Evolutionary conservation across 2,888 invertebrate genomes (phyloP).

Genomic region (Trypoxylon attenuatum): DNA sequence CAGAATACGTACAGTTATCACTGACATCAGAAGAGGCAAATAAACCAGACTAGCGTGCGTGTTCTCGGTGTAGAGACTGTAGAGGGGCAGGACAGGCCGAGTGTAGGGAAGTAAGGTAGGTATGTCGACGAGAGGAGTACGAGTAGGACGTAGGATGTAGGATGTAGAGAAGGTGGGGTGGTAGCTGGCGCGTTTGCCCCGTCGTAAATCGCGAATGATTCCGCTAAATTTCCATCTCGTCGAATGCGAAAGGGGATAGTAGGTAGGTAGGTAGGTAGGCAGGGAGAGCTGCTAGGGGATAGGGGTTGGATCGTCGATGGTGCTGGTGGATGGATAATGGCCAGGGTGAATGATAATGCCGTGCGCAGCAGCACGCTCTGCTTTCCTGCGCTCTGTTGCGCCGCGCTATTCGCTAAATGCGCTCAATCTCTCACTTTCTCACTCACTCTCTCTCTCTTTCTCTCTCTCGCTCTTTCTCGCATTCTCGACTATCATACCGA

Average conservation of each 20-base stretch:
- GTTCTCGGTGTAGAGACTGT: conserved; percentile 23
- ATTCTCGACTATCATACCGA: background rate
- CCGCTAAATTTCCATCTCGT: conserved; percentile 64
- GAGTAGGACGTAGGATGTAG: no score
- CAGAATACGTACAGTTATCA: no score
- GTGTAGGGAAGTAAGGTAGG: conserved; percentile 34
- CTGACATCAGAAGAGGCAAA: no score
- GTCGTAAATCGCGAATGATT: conserved; percentile 63
- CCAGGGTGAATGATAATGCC: conserved; percentile 66
- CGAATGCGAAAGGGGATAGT: conserved; percentile 51
- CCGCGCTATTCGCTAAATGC: background rate
- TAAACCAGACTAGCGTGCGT: conserved; percentile 21
- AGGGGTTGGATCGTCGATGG: conserved; percentile 56
- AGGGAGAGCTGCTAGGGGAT: no score
- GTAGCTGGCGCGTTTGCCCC: conserved; percentile 42
- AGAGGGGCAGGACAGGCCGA: conserved; percentile 22
- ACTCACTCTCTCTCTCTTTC: background rate
- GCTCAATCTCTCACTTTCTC: background rate
- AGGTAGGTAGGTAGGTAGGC: conserved; percentile 18
- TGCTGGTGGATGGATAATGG: conserved; percentile 61
- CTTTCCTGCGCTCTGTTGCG: conserved; percentile 32
- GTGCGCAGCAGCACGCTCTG: conserved; percentile 47
- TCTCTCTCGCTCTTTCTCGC: background rate
- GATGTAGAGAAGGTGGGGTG: conserved; percentile 6
- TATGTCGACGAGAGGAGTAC: background rate